phyloP scores from a whole-genome alignment of 2,797 vertebrate genomes.

The Xenentodon cancila region DNA sequence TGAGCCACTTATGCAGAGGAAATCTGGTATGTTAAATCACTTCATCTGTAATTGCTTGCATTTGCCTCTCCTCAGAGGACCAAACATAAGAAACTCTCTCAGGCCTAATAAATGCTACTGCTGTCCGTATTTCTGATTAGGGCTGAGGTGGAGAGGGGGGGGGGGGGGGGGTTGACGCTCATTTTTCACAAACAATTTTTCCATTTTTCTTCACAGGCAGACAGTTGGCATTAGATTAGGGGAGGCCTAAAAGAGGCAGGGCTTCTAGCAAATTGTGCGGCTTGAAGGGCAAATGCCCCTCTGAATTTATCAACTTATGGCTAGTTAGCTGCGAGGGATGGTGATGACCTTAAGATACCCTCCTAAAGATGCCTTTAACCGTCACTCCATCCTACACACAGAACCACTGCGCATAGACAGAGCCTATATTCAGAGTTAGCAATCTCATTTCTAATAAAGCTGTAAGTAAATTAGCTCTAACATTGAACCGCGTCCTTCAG shows the following conservation, averaged over 20 bases:
- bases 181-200: conserved; percentile 86
- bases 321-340: conserved; percentile 78
- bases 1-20: conserved; percentile 76
- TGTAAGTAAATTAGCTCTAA: conserved; percentile 26
- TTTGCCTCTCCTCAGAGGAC: conserved; percentile 81
- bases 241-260: conserved; percentile 77
- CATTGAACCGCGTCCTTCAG: conserved; percentile 3
- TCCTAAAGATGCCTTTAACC: conserved; percentile 76
- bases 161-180: conserved; percentile 69
- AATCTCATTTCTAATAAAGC: conserved; percentile 54
- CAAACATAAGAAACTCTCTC: conserved; percentile 74
- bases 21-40: conserved; percentile 79
- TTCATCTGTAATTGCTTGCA: conserved; percentile 82
- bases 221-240: conserved; percentile 87
- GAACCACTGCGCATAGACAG: conserved; percentile 50
- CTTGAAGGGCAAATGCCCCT: conserved; percentile 86
- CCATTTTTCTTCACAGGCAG: conserved; percentile 81
- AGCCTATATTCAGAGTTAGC: conserved; percentile 38
- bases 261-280: conserved; percentile 82
- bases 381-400: conserved; percentile 57
- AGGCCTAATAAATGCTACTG: conserved; percentile 80
- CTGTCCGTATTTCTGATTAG: conserved; percentile 81
- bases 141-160: too few relatives aligned
- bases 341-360: conserved; percentile 84
- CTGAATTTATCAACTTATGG: conserved; percentile 86